Conservation (phyloP, 2,888 invertebrate genomes). For the Drosophila mulleri region DNA sequence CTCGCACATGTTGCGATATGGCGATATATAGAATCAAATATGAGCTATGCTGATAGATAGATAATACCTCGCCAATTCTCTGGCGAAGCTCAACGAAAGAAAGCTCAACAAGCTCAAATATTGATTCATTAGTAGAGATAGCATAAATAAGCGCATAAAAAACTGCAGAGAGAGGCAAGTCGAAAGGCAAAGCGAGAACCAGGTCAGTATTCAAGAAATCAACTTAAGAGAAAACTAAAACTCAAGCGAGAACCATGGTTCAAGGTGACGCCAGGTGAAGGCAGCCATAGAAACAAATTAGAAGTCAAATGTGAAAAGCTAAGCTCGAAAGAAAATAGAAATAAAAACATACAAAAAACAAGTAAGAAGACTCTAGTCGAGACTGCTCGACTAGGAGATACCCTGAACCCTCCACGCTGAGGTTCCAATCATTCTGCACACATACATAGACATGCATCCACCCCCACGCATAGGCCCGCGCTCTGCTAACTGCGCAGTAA, state of each 20-base stretch:
- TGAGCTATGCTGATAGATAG: neutral
- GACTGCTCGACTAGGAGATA: too few relatives aligned
- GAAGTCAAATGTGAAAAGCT: neutral
- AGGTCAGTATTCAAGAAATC: neutral
- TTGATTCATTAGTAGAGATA: conserved; percentile 16
- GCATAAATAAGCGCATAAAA: neutral
- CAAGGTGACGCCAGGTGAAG: conserved; percentile 1
- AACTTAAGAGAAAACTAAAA: conserved; percentile 2
- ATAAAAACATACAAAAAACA: neutral
- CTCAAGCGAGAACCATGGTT: neutral
- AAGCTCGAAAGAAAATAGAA: neutral
- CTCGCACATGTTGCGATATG: conserved; percentile 19
- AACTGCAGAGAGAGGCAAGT: neutral
- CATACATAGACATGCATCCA: too few relatives aligned
- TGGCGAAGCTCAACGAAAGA: conserved; percentile 7
- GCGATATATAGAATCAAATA: conserved; percentile 15
- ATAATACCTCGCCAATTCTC: too few relatives aligned
- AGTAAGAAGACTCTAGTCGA: too few relatives aligned
- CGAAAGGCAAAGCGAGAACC: neutral
- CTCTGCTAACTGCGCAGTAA: too few relatives aligned
- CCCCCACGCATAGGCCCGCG: too few relatives aligned
- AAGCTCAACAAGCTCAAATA: conserved; percentile 21
- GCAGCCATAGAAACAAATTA: conserved; percentile 7
- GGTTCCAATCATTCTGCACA: too few relatives aligned
- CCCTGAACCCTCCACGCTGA: too few relatives aligned